These are phyloP conservation scores for Cryptotermes secundus DNA, from an alignment of 1,140 invertebrate species.

Conservation along the genomic window DNA sequence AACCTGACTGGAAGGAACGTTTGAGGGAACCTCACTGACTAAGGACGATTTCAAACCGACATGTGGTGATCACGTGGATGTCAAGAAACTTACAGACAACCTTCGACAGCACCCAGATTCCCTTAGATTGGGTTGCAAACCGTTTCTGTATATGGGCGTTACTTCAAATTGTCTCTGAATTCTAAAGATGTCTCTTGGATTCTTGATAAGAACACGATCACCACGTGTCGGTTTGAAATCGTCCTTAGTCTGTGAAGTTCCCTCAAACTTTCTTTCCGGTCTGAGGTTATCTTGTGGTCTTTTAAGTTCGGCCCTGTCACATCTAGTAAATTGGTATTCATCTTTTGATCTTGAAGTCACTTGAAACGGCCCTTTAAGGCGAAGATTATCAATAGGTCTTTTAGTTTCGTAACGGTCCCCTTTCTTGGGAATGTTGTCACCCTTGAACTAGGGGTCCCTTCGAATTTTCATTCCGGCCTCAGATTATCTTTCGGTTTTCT, in stretches of 20 bases:
- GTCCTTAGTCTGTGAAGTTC: slow-evolving; percentile 52
- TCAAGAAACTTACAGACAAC: too few relatives aligned
- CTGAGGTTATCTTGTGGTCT: slow-evolving; percentile 46
- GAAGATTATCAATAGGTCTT: slow-evolving; percentile 62
- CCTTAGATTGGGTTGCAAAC: slow-evolving; percentile 52
- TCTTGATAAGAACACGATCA: slow-evolving; percentile 51
- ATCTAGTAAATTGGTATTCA: slow-evolving; percentile 57
- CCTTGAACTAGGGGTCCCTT: slow-evolving; percentile 42
- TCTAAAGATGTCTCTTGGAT: slow-evolving; percentile 56
- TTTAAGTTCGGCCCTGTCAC: slow-evolving; percentile 61
- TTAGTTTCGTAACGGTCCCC: slow-evolving; percentile 59
- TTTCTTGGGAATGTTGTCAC: slow-evolving; percentile 45
- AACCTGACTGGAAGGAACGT: too few relatives aligned
- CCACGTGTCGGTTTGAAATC: slow-evolving; percentile 46
- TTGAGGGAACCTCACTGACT: too few relatives aligned
- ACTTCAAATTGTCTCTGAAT: slow-evolving; percentile 53
- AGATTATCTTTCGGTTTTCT: slow-evolving; percentile 52
- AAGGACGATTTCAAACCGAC: too few relatives aligned
- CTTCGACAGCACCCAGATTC: too few relatives aligned
- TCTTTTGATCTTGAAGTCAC: slow-evolving; percentile 51
- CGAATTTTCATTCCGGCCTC: slow-evolving; percentile 60
- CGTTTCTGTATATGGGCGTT: slow-evolving; percentile 38
- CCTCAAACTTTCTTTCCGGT: slow-evolving; percentile 38
- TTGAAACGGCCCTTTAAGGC: slow-evolving; percentile 61
- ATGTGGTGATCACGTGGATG: too few relatives aligned